Evolutionary conservation across 2,888 invertebrate genomes (phyloP), one percentile per base, ranked within the genome.

Genomic region (Melolontha melolontha): DNA sequence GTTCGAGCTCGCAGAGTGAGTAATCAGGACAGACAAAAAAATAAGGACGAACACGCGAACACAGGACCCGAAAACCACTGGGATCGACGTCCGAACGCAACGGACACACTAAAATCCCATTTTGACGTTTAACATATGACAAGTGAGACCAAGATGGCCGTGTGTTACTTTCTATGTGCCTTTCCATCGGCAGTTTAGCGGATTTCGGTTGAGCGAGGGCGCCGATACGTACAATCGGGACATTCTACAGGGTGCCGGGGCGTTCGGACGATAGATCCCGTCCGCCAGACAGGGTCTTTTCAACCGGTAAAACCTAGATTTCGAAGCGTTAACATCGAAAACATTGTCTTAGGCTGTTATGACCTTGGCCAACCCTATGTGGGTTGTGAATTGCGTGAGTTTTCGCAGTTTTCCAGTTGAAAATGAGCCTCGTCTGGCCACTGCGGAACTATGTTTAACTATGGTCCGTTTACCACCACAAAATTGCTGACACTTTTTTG

Each of bases 1-100:
- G 90, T 84, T 88, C 89, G 86, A 89, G 90, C 87, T 90, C 90
- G 87, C 90, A 91, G 89, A 91, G 91, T 91, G 89, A 87, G 90
- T 90, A 85, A 55, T 40, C 44, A 34, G 67, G 64, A 54, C 67
- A 49, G 63, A 63, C 51, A 63, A 52, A 66, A 65, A 66, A 63
- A 63, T 52, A 44, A 63, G 67, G 54, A 63, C 66, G 49, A 39
- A 54, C 59, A 62, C 34, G 27, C 55, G 40, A 55, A 52, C 50
- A 41, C 40, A 51, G 59, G 52, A 39, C 51, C 54, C 59, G 42
- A 63, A 64, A 57, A 49, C 49, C 50, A 63, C 66, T 34, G 55
- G 65, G 70, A 57, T 66, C 66, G 47, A 64, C 70, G 66, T 49
- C 64, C 66, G 55, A 27, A 49, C 66, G 47, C 57, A 34, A 54